Percentiles rank a stretch among this genome's conserved stretches.
phyloP scores from a whole-genome alignment of 2,888 invertebrate species.

The Pterostichus madidus region DNA sequence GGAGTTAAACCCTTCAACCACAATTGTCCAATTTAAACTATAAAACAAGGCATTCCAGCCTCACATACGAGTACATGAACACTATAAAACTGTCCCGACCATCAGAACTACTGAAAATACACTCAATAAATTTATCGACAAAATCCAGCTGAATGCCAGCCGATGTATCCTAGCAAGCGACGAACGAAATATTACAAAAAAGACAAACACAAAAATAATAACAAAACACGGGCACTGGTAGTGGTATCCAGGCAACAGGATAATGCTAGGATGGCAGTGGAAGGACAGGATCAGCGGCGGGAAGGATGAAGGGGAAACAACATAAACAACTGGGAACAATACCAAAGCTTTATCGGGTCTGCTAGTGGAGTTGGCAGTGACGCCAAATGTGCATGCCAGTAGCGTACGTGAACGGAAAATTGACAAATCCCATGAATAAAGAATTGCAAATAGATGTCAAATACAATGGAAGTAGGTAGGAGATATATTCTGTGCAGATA shows the following conservation, averaged over 20 bases:
- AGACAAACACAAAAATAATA: constrained; percentile 40
- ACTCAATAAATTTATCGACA: constrained; percentile 45
- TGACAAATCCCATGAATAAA: not conserved
- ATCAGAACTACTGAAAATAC: constrained; percentile 27
- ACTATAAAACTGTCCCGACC: not conserved
- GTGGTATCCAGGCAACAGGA: constrained; percentile 39
- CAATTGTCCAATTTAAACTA: too few species aligned
- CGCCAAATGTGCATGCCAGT: not conserved
- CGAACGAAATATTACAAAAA: constrained; percentile 45
- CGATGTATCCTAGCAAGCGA: constrained; percentile 21
- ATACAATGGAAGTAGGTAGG: too few species aligned
- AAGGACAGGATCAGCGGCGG: not conserved
- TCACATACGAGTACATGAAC: too few species aligned
- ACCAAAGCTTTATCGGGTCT: constrained; percentile 15
- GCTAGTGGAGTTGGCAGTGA: not conserved
- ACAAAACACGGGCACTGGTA: constrained; percentile 21
- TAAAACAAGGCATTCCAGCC: too few species aligned
- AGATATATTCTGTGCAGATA: too few species aligned
- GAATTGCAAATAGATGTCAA: too few species aligned
- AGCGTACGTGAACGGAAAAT: constrained; percentile 23
- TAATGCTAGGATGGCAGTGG: constrained; percentile 10
- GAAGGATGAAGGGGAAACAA: not conserved
- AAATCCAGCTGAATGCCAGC: constrained; percentile 16
- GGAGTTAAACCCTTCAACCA: too few species aligned
- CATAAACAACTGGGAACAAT: constrained; percentile 38